A percentile compares a stretch with the other conserved stretches of the same genome.
Evolutionary conservation across 2,888 invertebrate genomes (phyloP).

Genomic region (Salpingus planirostris): DNA sequence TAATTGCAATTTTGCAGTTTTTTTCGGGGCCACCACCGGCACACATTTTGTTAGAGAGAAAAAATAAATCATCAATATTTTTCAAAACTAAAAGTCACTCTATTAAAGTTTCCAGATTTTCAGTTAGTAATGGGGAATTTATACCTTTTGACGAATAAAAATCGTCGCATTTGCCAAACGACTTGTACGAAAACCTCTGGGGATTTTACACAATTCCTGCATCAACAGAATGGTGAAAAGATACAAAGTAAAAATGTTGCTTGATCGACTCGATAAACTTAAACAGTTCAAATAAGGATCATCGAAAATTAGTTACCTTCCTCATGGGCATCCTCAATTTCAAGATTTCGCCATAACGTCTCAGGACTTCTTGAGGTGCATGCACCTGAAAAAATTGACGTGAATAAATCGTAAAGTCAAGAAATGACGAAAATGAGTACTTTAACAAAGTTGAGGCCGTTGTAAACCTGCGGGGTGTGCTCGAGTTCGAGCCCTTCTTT

Average conservation of each 20-base stretch:
- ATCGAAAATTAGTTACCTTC: constrained; percentile 46
- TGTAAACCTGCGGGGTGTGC: constrained; percentile 53
- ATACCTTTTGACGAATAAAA: constrained; percentile 55
- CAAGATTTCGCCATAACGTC: constrained; percentile 83
- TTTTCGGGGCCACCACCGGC: too few species aligned
- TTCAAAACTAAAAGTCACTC: not conserved
- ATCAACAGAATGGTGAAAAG: not conserved
- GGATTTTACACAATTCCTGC: constrained; percentile 56
- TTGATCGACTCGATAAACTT: too few species aligned
- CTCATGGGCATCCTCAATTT: constrained; percentile 92
- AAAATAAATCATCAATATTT: too few species aligned
- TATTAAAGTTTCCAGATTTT: not conserved
- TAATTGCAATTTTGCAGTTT: too few species aligned
- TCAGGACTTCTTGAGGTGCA: constrained; percentile 72
- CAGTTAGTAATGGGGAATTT: too few species aligned
- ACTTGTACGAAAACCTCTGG: constrained; percentile 50
- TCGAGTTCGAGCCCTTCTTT: constrained; percentile 70
- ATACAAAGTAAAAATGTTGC: not conserved
- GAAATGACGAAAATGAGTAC: too few species aligned
- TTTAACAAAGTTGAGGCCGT: constrained; percentile 71
- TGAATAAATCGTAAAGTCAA: constrained; percentile 5
- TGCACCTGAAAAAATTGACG: constrained; percentile 58
- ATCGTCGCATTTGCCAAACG: too few species aligned
- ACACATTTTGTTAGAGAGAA: too few species aligned
- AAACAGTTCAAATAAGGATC: not conserved